Evolutionary conservation across 2,797 vertebrate genomes (phyloP), one percentile per base, ranked within the genome.

Genomic region (Pseudochromis fuscus): DNA sequence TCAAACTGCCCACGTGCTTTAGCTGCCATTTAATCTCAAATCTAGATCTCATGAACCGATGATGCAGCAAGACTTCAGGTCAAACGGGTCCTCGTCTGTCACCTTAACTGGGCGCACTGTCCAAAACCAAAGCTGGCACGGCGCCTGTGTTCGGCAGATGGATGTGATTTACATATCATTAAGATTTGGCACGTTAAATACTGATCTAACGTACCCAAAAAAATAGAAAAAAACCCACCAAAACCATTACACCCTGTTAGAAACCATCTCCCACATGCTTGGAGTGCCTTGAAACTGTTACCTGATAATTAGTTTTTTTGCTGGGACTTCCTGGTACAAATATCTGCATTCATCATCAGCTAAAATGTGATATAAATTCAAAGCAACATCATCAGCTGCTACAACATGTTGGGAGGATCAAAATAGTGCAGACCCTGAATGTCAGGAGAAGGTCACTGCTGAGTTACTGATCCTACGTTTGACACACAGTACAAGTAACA

Each of bases 11-110:
- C 19, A 38, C 57, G 44, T 21, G 61, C 52, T 78, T 80, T 24
- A 77, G 63, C 64, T 37, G 73, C 40, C 42, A 75, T n/a, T 80
- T 78, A 79, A 85, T 84, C 81, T 81, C 58, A 77, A 50, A 79
- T 65, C 33, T 57, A 53, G 77, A 75, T 72, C 77, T 71, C 49
- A 19, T 33, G 66, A 72, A 69, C 69, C 67, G 25, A 59, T 27
- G 51, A 72, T 63, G 74, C n/a, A 28, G 60, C 4, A 9, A 57
- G 82, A 66, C 3, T 44, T 71, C 4, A 7, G 31, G 55, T 73
- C 55, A 42, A 69, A 79, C 19, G n/a, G 9, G 8, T 27, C 59
- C 40, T 1, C 0, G 4, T 63, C 37, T 63, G 51, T 59, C 67
- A 51, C 51, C 55, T 56, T 58, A 33, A 58, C 55, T 19, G 35